Conservation (phyloP, 2,113 vertebrate species). For the Pterophyllum scalare region DNA sequence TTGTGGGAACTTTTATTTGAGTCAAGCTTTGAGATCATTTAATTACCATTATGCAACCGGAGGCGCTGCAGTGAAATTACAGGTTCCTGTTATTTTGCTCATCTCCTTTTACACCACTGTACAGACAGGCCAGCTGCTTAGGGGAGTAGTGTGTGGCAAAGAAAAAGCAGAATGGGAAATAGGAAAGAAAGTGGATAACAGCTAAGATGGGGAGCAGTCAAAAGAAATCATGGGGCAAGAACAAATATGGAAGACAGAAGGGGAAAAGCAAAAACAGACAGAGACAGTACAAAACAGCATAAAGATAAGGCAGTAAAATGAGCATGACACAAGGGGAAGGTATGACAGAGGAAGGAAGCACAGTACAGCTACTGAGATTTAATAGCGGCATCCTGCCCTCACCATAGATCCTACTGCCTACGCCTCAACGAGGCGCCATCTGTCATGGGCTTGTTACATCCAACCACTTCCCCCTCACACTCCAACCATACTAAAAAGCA, state of each 20-base stretch:
- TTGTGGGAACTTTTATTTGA: neutral
- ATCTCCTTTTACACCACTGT: neutral
- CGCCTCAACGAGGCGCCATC: slow-evolving; percentile 56
- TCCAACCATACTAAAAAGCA: slow-evolving; percentile 8
- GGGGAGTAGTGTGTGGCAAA: neutral
- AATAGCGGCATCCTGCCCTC: slow-evolving; percentile 46
- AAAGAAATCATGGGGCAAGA: slow-evolving; percentile 10
- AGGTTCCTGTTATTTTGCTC: neutral
- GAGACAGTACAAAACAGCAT: neutral
- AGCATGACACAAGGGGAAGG: slow-evolving; percentile 5
- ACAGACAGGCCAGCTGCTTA: neutral
- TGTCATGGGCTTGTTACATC: slow-evolving; percentile 59
- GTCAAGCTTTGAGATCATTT: neutral
- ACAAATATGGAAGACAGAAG: neutral
- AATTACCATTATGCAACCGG: neutral
- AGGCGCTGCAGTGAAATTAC: neutral
- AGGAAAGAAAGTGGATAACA: neutral
- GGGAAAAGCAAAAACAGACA: slow-evolving; percentile 1
- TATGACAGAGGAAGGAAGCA: slow-evolving; percentile 32
- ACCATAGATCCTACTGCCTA: slow-evolving; percentile 59
- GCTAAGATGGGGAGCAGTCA: neutral
- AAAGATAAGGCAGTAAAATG: slow-evolving; percentile 21
- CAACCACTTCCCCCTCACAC: slow-evolving; percentile 24
- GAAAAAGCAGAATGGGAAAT: neutral
- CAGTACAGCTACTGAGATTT: slow-evolving; percentile 59